Percentiles rank a stretch among this genome's conserved stretches.
phyloP scores from a whole-genome alignment of 2,113 vertebrate species.

The Nycticebus coucang region DNA sequence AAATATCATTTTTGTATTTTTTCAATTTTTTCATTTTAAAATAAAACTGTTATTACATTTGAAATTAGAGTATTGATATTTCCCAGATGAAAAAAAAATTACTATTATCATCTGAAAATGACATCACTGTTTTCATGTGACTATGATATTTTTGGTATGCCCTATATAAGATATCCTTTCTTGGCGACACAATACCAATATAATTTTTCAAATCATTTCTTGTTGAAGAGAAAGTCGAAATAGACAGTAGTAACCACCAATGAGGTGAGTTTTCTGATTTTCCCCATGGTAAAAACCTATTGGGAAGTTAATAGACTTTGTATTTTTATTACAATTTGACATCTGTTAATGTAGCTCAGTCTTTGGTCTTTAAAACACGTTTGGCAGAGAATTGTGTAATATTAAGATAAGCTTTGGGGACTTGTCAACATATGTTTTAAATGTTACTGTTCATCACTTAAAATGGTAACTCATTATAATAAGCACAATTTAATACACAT shows the following conservation, averaged over 20 bases:
- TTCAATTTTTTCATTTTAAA: background rate
- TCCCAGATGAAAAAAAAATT: background rate
- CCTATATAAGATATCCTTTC: slow-evolving; percentile 32
- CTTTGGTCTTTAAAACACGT: slow-evolving; percentile 8
- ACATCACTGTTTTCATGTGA: background rate
- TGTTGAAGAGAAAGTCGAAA: slow-evolving; percentile 24
- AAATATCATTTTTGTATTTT: background rate
- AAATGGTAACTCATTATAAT: background rate
- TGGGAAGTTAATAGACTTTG: slow-evolving; percentile 33
- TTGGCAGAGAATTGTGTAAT: slow-evolving; percentile 20
- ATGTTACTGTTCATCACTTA: background rate
- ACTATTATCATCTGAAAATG: background rate
- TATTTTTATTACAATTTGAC: slow-evolving; percentile 59
- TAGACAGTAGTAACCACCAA: slow-evolving; percentile 6
- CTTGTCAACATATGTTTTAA: background rate
- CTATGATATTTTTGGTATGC: background rate
- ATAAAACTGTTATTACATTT: background rate
- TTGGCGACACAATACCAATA: background rate
- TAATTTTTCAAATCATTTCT: background rate
- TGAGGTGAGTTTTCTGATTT: background rate
- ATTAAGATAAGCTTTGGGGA: background rate
- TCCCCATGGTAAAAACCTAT: background rate
- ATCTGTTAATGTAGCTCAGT: slow-evolving; percentile 40
- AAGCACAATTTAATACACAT: background rate
- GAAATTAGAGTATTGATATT: slow-evolving; percentile 1